Evolutionary conservation across 2,797 vertebrate species (phyloP), one percentile per base, ranked within the genome.

Genomic region (Ispidina lecontei): DNA sequence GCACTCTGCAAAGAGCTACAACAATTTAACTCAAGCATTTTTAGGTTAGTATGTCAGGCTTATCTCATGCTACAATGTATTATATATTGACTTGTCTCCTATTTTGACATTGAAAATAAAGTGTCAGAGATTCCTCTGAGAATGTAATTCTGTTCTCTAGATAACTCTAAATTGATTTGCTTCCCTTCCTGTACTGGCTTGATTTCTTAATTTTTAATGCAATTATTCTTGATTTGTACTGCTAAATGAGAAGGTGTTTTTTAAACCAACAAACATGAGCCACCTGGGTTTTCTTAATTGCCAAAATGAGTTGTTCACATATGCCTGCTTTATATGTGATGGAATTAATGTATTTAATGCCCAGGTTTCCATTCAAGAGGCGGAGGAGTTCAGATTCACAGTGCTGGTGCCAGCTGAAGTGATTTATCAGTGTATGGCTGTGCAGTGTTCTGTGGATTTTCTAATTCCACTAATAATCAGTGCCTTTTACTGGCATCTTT

Each of bases 141-240:
- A 71, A 0, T 46, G 51, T 87, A 91, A 84, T 73, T 80, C 26
- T 83, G 54, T 68, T 92, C 87, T 74, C 90, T 72, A 46, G 20
- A 3, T 83, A 69, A 51, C 62, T 60, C 44, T 83, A 77, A 93
- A 46, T 74, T 58, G 63, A 87, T 84, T 39, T 88, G 29, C 67
- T 75, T 72, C 69, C 83, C 12, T 78, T 93, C 25, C 41, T 1
- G 1, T 65, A 58, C 55, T 55, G 35, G 65, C 75, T 91, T 92
- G 76, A 90, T 89, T 88, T 91, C 83, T 92, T 94, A 77, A 75
- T 89, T 94, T 94, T 92, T 92, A 91, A 94, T 95, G 79, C 82
- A 91, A 85, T 95, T 96, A 84, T 80, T 86, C 77, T 75, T 93
- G 90, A 93, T 92, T 95, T 94, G 81, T 83, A 72, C n/a, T 33